A percentile compares a stretch with the other conserved stretches of the same genome.
Evolutionary conservation across 1,140 invertebrate genomes (phyloP).

Genomic region (Centruroides sculpturatus): DNA sequence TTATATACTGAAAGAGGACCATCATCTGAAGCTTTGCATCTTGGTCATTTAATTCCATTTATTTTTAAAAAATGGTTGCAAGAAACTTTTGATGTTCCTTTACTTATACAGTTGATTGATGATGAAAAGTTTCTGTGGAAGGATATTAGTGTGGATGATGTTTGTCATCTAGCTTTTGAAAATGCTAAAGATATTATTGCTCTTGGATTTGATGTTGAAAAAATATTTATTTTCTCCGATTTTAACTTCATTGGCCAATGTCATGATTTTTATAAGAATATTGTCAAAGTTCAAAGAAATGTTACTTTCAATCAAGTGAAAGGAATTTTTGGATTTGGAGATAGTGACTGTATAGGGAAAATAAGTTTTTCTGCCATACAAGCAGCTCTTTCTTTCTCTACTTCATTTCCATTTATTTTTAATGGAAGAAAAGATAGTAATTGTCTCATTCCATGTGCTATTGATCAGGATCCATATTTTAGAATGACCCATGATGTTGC

Average conservation of each 20-base stretch:
- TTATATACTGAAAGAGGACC: conserved; percentile 96
- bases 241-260: conserved; percentile 81
- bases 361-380: conserved; percentile 93
- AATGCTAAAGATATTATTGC: conserved; percentile 99
- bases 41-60: conserved; percentile 96
- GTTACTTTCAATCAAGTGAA: conserved; percentile 88
- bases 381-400: conserved; percentile 85
- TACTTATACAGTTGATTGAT: conserved; percentile 94
- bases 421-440: conserved; percentile 57
- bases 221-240: conserved; percentile 97
- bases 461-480: conserved; percentile 99
- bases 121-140: conserved; percentile 99
- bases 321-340: conserved; percentile 95
- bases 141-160: conserved; percentile 79
- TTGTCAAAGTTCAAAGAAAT: conserved; percentile 54
- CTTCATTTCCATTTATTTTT: conserved; percentile 93
- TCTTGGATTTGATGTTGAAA: conserved; percentile 85
- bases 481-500: conserved; percentile 96
- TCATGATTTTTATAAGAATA: conserved; percentile 81
- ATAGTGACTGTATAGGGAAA: conserved; percentile 90
- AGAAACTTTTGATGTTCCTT: conserved; percentile 91
- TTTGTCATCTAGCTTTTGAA: conserved; percentile 64
- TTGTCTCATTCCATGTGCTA: conserved; percentile 94
- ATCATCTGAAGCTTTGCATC: conserved; percentile 86
- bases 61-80: conserved; percentile 95